A percentile compares a stretch with the other conserved stretches of the same genome.
Evolutionary conservation across 1,140 invertebrate genomes (phyloP).

Genomic region (Eumaeus atala): DNA sequence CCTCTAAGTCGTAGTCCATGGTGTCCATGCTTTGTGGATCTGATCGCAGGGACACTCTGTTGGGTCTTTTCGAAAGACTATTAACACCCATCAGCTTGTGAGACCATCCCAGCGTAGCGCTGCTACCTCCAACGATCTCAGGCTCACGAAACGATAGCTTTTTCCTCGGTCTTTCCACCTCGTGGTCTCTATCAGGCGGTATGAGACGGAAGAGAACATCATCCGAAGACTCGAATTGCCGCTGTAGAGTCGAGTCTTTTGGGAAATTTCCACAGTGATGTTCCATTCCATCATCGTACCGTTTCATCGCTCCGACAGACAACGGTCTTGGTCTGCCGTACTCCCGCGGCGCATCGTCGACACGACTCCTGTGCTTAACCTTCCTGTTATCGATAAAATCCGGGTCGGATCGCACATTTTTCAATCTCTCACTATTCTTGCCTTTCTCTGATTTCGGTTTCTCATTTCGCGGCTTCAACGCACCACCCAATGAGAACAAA

Average conservation of each 20-base stretch:
- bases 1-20: conserved; percentile 60
- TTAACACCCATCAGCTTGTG: conserved; percentile 63
- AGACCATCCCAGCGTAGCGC: conserved; percentile 42
- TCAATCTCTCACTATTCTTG: conserved; percentile 45
- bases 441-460: conserved; percentile 35
- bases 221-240: conserved; percentile 49
- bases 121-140: conserved; percentile 76
- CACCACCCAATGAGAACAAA: conserved; percentile 48
- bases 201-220: conserved; percentile 60
- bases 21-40: conserved; percentile 44
- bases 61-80: conserved; percentile 48
- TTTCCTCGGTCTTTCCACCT: conserved; percentile 82
- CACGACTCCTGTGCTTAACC: conserved; percentile 49
- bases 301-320: conserved; percentile 48
- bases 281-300: conserved; percentile 45
- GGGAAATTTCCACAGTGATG: conserved; percentile 36
- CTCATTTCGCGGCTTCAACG: conserved; percentile 54
- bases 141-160: conserved; percentile 91
- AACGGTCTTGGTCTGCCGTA: conserved; percentile 45
- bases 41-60: conserved; percentile 43
- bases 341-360: conserved; percentile 39
- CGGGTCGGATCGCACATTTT: conserved; percentile 55
- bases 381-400: conserved; percentile 52
- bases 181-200: conserved; percentile 58
- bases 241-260: conserved; percentile 38